These are phyloP conservation scores for Drosophila kanapiae DNA, from an alignment of 1,140 invertebrate genomes.

Conservation along the genomic window DNA sequence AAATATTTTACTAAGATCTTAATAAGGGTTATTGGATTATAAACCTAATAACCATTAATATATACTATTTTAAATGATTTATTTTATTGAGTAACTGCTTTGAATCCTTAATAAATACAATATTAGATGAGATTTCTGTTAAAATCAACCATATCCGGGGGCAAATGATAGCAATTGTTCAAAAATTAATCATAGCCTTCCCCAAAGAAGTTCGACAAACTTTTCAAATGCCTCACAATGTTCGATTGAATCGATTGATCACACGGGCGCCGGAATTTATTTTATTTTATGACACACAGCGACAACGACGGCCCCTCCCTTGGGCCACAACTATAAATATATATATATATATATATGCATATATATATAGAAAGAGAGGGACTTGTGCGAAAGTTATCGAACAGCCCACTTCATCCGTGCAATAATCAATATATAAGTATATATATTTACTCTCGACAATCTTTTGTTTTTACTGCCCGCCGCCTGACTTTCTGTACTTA, in stretches of 20 bases:
- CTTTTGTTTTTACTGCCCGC: constrained; percentile 44
- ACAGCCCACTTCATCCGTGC: constrained; percentile 64
- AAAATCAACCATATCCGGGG: background rate
- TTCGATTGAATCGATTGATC: constrained; percentile 16
- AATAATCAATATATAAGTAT: constrained; percentile 47
- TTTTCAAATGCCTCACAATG: constrained; percentile 37
- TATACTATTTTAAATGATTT: no score
- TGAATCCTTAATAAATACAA: background rate
- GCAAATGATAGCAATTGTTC: background rate
- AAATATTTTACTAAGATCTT: no score
- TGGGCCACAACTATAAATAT: no score
- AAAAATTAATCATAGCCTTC: background rate
- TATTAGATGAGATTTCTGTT: background rate
- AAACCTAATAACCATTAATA: no score
- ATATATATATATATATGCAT: no score
- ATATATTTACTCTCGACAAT: constrained; percentile 46
- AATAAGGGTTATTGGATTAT: no score
- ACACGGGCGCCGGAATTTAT: constrained; percentile 21
- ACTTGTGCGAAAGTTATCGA: constrained; percentile 59
- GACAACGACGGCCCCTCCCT: background rate
- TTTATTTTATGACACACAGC: constrained; percentile 36
- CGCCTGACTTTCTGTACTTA: constrained; percentile 50
- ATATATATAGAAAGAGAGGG: background rate
- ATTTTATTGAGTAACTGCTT: no score
- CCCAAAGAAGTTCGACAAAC: constrained; percentile 6